Evolutionary conservation across 2,797 vertebrate genomes (phyloP).

Genomic region (Anguilla pacifica): DNA sequence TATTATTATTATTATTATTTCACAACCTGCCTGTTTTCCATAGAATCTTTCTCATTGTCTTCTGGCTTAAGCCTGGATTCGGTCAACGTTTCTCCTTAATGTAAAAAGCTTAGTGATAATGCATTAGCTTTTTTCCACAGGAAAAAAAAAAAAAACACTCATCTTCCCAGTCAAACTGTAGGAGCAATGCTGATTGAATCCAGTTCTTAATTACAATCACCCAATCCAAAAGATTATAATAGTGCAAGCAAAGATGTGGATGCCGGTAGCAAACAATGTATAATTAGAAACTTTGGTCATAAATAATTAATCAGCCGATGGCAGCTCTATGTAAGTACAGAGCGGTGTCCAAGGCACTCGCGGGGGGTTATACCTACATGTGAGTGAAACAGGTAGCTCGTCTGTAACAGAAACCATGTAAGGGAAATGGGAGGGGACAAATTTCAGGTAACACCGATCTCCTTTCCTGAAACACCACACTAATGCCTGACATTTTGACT

Average conservation of each 20-base stretch:
- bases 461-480: background rate
- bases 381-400: conserved; percentile 9
- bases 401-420: background rate
- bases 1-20: background rate
- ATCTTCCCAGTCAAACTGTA: background rate
- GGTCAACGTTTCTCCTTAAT: background rate
- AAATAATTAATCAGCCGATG: conserved; percentile 14
- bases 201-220: background rate
- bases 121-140: background rate
- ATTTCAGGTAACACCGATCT: conserved; percentile 2
- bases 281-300: conserved; percentile 19
- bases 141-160: background rate
- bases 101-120: background rate
- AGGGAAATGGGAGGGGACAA: background rate
- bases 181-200: background rate
- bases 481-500: background rate
- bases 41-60: background rate
- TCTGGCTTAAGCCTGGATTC: background rate
- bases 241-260: background rate
- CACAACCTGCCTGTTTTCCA: background rate
- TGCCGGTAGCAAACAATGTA: background rate
- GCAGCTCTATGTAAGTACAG: conserved; percentile 20
- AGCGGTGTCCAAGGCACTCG: background rate
- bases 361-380: background rate
- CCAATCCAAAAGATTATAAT: background rate